Evolutionary conservation across 2,113 vertebrate species (phyloP), one percentile per base, ranked within the genome.

Genomic region (Hydropotes inermis): DNA sequence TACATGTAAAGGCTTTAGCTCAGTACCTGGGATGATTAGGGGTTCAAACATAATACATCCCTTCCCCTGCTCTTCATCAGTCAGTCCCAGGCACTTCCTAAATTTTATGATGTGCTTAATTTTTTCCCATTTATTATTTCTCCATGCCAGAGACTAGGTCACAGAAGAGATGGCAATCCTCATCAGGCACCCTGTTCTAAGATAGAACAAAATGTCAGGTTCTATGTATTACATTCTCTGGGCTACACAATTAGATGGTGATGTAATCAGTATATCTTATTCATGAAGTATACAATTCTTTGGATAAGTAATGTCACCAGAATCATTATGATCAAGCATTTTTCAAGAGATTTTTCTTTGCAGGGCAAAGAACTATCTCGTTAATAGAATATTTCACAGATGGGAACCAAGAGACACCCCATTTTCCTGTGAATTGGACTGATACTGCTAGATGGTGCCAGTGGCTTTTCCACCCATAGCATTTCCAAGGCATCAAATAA

Each of bases 271-370:
- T 89, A 64, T 74, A 43, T 5, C 61, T 92, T 96, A 89, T 81
- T 95, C 43, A 23, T 92, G 61, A 96, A 92, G n/a, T 55, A 55
- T 54, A 84, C 14, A 67, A 76, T 43, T 93, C 39, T 93, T 95
- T 81, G 87, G 39, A 88, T 58, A 58, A 90, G 8, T 61, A 82
- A 87, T 57, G 8, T 58, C 58, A 79, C 6, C n/a, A 27, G 21
- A 96, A 86, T 79, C 50, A 83, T 54, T 25, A 36, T 58, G 16
- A 14, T 96, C 81, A 83, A 83, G n/a, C 13, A 27, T 86, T 87
- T 87, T 54, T 45, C 3, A 3, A 93, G n/a, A 82, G 43, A 52
- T 50, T 61, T 47, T 81, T 95, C 94, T 97, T 45, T 92, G 76
- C 23, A 83, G 6, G 43, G n/a, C 7, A 97, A 11, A 19, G 11